Base-by-base conservation (phyloP, 2,888 invertebrate species). In the Limnephilus rhombicus region DNA sequence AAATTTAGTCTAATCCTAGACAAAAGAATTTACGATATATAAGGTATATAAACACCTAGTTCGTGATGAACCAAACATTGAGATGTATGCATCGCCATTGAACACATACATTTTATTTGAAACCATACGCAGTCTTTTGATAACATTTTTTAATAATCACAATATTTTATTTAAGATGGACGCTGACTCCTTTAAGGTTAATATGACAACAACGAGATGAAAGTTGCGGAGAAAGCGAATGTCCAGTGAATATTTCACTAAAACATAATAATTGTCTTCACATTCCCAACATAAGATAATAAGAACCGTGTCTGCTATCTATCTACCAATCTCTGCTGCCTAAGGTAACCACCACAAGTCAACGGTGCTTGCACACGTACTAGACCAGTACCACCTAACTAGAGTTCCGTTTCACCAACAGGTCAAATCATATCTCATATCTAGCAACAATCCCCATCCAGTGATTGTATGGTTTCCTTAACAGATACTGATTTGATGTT, bases 71-170 rank as follows among this genome's bases (percentile, higher is more conserved):
- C 90, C 53, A 85, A 90, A 90, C 68, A 85, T 53, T 83, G 85
- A 90, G 83, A 90, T 90, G 53, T 49, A 53, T 31, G 37, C 29
- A 45, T 91, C 86, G 86, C 45, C 82, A 45, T 87, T 88, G 45
- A 81, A 91, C 88, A 91, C 91, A 87, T 87, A 86, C 91, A 91
- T 87, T 80, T 81, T 81, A 81, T 89, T 81, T 82, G 91, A 93
- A 93, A 93, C 80, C 85, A 89, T 83, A 91, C 81, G 92, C 93
- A 93, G 93, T 93, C 93, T 93, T 93, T 93, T 93, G 85, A 92
- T 92, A 93, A 93, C 86, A 92, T 87, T 91, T 91, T 93, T 92
- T 88, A 92, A 93, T 91, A 90, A 93, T 93, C 92, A 93, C 92
- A 92, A 93, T 93, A 91, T 91, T 91, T 90, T 86, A 87, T 90